phyloP scores from a whole-genome alignment of 2,888 invertebrate genomes.

The Xiphydria camelus region DNA sequence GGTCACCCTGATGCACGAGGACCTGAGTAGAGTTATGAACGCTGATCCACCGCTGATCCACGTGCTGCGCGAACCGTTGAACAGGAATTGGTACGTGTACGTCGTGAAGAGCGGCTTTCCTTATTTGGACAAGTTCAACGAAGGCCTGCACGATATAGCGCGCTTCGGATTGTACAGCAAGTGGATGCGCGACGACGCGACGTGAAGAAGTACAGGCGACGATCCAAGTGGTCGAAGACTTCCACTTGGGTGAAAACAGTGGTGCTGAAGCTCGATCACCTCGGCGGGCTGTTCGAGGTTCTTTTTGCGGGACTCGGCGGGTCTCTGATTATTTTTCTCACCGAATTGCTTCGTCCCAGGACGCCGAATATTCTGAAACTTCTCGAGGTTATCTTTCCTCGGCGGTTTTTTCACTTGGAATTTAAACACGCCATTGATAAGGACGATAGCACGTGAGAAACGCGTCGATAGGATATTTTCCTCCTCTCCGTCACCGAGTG shows the following conservation, averaged over 20 bases:
- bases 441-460: too few species aligned
- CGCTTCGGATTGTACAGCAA: constrained; percentile 20
- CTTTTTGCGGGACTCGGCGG: not conserved
- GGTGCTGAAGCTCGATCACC: not conserved
- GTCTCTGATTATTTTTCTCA: not conserved
- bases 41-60: constrained; percentile 8
- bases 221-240: too few species aligned
- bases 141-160: constrained; percentile 8
- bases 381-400: too few species aligned
- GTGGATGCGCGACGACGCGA: constrained; percentile 20
- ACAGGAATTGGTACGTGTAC: constrained; percentile 23
- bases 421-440: too few species aligned
- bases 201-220: not conserved
- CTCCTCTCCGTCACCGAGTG: too few species aligned
- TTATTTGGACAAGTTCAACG: constrained; percentile 12
- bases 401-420: too few species aligned
- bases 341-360: not conserved
- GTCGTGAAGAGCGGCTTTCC: constrained; percentile 21
- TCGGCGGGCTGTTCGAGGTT: not conserved
- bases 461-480: too few species aligned
- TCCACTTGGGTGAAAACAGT: too few species aligned
- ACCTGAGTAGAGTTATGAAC: too few species aligned
- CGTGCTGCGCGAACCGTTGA: constrained; percentile 21
- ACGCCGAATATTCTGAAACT: too few species aligned
- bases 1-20: not conserved